Conservation (phyloP, 2,113 vertebrate genomes). For the Bambusicola thoracicus region DNA sequence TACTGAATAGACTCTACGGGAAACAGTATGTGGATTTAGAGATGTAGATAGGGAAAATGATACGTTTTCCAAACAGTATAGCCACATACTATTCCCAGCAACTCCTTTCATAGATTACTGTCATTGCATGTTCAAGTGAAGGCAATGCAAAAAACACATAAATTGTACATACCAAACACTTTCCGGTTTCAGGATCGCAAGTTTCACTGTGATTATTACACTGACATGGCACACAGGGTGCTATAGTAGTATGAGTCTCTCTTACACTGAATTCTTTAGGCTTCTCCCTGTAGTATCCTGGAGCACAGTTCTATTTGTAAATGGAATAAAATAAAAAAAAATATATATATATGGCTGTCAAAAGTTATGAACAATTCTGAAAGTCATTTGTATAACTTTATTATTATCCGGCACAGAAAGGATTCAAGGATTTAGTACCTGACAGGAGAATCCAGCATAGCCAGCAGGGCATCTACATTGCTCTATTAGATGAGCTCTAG, state of each 20-base stretch:
- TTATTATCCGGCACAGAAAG: background rate
- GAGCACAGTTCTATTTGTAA: conserved; percentile 83
- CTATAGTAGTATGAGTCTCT: conserved; percentile 49
- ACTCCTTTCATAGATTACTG: background rate
- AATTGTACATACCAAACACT: conserved; percentile 85
- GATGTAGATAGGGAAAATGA: fast-evolving
- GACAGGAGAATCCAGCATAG: conserved; percentile 90
- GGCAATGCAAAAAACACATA: background rate
- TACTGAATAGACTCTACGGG: background rate
- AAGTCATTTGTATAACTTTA: background rate
- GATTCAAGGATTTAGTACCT: conserved; percentile 78
- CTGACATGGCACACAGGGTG: conserved; percentile 85
- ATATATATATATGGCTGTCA: background rate
- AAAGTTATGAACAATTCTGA: background rate
- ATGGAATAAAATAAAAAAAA: fast-evolving
- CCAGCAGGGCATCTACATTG: conserved; percentile 88
- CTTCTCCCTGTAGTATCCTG: conserved; percentile 84
- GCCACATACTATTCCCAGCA: background rate
- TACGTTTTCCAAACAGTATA: background rate
- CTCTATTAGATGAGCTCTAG: conserved; percentile 82
- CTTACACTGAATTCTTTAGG: conserved; percentile 57
- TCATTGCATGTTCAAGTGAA: background rate
- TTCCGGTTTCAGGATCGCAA: conserved; percentile 87
- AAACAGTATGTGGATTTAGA: background rate
- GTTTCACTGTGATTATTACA: conserved; percentile 91